Percentiles rank a stretch among this genome's conserved stretches.
Conservation (phyloP, 2,888 invertebrate species). For the Caenorhabditis zanzibari region DNA sequence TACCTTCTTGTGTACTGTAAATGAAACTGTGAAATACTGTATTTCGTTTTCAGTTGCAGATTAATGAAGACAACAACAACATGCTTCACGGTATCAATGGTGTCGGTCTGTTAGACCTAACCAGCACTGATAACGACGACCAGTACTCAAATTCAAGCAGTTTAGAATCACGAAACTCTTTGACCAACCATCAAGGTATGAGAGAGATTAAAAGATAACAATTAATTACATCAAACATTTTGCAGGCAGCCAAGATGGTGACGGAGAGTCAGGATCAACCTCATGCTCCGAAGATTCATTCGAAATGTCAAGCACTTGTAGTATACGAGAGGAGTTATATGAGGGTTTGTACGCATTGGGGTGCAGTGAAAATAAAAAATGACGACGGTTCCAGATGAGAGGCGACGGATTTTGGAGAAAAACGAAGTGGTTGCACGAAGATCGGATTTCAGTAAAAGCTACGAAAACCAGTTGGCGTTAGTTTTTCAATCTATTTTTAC, state of each 20-base stretch:
- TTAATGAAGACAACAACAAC: constrained; percentile 64
- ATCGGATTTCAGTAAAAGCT: constrained; percentile 63
- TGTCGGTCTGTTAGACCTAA: constrained; percentile 62
- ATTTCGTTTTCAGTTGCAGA: constrained; percentile 15
- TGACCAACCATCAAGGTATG: constrained; percentile 70
- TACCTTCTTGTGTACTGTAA: too few relatives aligned
- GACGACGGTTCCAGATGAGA: constrained; percentile 5
- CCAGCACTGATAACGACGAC: constrained; percentile 64
- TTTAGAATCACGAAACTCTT: constrained; percentile 66
- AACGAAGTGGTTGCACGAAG: constrained; percentile 31
- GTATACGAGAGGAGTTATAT: constrained; percentile 15
- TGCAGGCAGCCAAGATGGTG: constrained; percentile 65
- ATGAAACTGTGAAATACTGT: too few relatives aligned
- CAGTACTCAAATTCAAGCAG: constrained; percentile 71
- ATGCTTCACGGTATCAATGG: constrained; percentile 52
- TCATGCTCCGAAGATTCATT: constrained; percentile 81
- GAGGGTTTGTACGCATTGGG: background rate
- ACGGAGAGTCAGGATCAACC: constrained; percentile 74
- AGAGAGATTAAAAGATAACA: background rate
- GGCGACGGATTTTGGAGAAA: background rate
- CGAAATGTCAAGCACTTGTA: constrained; percentile 76
- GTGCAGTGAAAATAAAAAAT: background rate
- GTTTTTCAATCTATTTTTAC: background rate
- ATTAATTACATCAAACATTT: background rate
- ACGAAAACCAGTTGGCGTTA: constrained; percentile 23